Conservation (phyloP, 2,113 vertebrate genomes). For the Gambusia holbrooki region DNA sequence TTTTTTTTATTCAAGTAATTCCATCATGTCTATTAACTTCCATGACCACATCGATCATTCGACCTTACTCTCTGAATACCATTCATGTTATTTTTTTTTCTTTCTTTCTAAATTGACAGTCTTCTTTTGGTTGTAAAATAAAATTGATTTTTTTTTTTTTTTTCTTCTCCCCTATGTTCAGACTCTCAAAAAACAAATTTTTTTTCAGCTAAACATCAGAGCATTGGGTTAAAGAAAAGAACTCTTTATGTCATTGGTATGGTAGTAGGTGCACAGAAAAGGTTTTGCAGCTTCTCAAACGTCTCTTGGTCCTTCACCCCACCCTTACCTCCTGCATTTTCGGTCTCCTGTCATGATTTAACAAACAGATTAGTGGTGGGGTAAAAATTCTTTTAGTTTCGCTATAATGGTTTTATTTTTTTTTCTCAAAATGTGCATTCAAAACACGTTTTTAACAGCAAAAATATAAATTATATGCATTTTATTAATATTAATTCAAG, state of each 20-base stretch:
- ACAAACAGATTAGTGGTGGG: neutral
- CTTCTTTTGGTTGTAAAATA: neutral
- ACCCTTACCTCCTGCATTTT: neutral
- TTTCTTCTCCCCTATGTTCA: neutral
- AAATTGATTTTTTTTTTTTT: neutral
- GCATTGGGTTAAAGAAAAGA: neutral
- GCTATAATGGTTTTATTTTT: neutral
- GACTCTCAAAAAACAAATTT: neutral
- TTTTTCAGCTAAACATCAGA: neutral
- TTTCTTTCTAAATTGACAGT: neutral
- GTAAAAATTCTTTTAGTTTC: neutral
- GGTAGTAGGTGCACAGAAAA: no score
- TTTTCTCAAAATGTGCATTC: neutral
- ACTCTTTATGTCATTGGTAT: neutral
- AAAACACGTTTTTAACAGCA: no score
- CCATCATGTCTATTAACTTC: neutral
- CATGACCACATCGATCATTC: neutral
- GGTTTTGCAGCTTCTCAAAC: neutral
- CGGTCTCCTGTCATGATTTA: neutral
- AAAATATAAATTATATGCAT: no score
- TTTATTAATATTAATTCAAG: neutral
- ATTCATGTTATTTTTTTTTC: neutral
- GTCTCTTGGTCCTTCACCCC: neutral
- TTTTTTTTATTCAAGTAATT: slow-evolving; percentile 5
- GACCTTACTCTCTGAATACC: neutral